Evolutionary conservation across 2,797 vertebrate genomes (phyloP).

Genomic region (Benthosema pterotum): DNA sequence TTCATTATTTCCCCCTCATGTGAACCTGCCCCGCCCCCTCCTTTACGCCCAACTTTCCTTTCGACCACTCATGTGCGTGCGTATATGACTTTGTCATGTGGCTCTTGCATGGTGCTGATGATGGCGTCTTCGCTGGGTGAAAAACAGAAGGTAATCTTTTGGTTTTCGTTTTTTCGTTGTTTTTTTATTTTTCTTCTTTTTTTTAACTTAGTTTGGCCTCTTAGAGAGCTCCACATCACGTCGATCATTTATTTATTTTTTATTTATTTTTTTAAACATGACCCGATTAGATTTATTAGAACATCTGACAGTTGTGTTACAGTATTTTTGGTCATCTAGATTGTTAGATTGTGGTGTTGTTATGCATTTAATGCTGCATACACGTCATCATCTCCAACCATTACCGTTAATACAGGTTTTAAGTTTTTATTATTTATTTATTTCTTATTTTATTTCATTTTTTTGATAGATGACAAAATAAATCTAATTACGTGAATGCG

Average conservation of each 20-base stretch:
- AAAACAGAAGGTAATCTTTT: conserved; percentile 94
- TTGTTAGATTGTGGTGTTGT: not conserved
- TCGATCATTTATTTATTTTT: conserved; percentile 16
- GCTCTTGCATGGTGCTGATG: conserved; percentile 99
- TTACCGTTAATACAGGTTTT: conserved; percentile 18
- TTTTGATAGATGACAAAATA: conserved; percentile 7
- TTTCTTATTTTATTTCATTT: not conserved
- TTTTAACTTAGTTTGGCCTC: conserved; percentile 85
- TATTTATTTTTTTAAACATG: conserved; percentile 20
- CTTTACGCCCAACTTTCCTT: conserved; percentile 88
- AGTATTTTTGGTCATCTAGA: conserved; percentile 27
- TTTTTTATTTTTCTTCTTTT: conserved; percentile 41
- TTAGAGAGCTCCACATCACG: conserved; percentile 20
- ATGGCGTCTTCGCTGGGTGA: conserved; percentile 98
- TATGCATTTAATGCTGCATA: conserved; percentile 3
- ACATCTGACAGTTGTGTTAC: conserved; percentile 1
- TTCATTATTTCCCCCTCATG: conserved; percentile 95
- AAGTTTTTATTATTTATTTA: too few relatives aligned
- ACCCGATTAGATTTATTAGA: conserved; percentile 16
- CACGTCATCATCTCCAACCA: conserved; percentile 23
- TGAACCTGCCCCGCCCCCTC: conserved; percentile 86
- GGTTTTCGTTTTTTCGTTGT: conserved; percentile 56
- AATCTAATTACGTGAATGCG: conserved; percentile 2
- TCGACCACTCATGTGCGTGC: conserved; percentile 98
- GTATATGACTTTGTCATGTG: conserved; percentile 99